Evolutionary conservation across 2,888 invertebrate genomes (phyloP), one percentile per base, ranked within the genome.

Genomic region (Cylindroiulus punctatus): DNA sequence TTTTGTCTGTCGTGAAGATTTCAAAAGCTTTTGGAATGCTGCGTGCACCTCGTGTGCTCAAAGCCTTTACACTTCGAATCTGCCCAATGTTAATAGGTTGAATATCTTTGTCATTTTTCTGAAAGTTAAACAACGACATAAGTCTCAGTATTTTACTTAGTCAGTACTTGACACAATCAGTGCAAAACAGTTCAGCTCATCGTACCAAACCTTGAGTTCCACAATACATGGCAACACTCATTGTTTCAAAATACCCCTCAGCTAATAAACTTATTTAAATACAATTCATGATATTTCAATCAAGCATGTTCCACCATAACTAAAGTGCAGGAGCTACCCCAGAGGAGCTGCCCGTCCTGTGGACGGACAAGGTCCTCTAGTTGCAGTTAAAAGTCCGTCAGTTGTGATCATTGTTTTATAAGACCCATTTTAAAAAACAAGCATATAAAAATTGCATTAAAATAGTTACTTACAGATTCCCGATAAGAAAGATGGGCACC

Each of bases 1-100:
- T 96, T 91, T 96, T 96, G 91, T 97, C 96, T 32, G 91, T 91
- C 0, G 98, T 98, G 92, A 98, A 98, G 89, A 98, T 98, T 92
- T 98, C 98, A 92, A 98, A 98, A 0, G 97, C 97, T 91, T 97
- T 97, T 32, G 98, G 97, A 89, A 98, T 97, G 92, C 97, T 96
- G 86, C 97, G 93, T 83, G 91, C 91, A 14, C 97, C 96, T 86
- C 97, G 90, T 44, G 90, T 96, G 85, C 96, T 93, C 0, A 97
- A 95, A 17, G 98, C 97, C 90, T 97, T 96, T n/a, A 98, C 98
- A 57, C 96, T 97, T 19, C 97, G 94, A 88, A 98, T 97, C 91
- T 97, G 96, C 91, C 97, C 96, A 22, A 98, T 95, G 91, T 97
- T 97, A 89, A 98, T 96, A 3, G 92, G 91, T 84, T 91, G 91